Evolutionary conservation across 2,797 vertebrate species (phyloP).

Genomic region (Peromyscus melanophrys): DNA sequence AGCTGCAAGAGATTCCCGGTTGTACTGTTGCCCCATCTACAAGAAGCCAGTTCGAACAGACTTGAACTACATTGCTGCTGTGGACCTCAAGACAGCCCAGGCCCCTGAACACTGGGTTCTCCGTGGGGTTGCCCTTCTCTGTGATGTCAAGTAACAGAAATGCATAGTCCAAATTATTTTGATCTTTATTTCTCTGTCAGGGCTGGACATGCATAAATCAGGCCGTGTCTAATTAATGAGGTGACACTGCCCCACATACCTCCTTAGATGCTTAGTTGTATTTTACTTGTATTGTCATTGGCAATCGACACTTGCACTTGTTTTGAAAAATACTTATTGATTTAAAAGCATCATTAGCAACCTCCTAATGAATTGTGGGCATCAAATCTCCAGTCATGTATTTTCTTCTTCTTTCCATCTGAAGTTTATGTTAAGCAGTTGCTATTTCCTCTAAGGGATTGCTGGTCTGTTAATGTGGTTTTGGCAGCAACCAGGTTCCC

Average conservation of each 20-base stretch:
- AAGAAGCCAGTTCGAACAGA: constrained; percentile 96
- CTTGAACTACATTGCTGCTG: constrained; percentile 94
- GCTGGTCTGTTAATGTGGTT: not conserved
- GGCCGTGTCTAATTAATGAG: not conserved
- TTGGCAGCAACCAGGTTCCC: not conserved
- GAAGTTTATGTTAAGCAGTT: not conserved
- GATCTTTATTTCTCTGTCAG: not conserved
- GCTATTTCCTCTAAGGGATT: not conserved
- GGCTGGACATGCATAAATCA: not conserved
- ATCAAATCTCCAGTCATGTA: not conserved
- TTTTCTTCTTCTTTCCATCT: constrained; percentile 4
- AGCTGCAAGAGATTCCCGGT: constrained; percentile 90
- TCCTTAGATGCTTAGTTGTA: not conserved
- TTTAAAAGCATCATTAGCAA: constrained; percentile 55
- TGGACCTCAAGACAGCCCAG: constrained; percentile 93
- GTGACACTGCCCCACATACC: not conserved
- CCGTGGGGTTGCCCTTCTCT: constrained; percentile 96
- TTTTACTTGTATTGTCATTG: not conserved
- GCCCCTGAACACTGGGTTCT: constrained; percentile 96
- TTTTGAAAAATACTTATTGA: constrained; percentile 39
- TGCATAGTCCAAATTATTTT: too few species aligned
- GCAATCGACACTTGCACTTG: not conserved
- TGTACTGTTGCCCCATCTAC: constrained; percentile 97
- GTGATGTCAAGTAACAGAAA: constrained; percentile 94
- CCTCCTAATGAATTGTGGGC: constrained; percentile 16